These are phyloP conservation scores for Athripsodes cinereus DNA, from an alignment of 2,888 invertebrate genomes.

Conservation along the genomic window DNA sequence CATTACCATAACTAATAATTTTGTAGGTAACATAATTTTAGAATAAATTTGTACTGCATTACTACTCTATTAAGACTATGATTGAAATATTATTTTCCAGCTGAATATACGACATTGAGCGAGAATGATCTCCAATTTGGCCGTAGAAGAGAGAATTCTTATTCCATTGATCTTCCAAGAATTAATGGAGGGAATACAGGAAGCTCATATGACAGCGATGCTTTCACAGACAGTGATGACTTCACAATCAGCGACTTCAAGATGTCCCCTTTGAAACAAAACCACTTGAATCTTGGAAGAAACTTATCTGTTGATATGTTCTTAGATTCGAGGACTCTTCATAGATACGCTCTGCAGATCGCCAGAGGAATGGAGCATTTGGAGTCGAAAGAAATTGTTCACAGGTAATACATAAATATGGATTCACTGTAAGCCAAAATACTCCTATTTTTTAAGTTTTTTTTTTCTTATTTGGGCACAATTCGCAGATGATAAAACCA, in stretches of 20 bases:
- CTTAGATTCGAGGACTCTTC: conserved; percentile 50
- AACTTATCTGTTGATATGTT: conserved; percentile 33
- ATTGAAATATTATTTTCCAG: conserved; percentile 39
- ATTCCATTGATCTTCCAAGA: conserved; percentile 24
- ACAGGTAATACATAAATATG: too few species aligned
- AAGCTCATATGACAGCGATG: conserved; percentile 38
- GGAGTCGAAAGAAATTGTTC: conserved; percentile 63
- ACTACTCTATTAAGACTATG: too few species aligned
- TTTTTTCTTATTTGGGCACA: too few species aligned
- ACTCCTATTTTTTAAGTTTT: too few species aligned
- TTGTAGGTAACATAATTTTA: too few species aligned
- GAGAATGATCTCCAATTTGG: conserved; percentile 33
- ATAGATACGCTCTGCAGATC: conserved; percentile 72
- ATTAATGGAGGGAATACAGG: conserved; percentile 46
- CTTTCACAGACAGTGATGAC: conserved; percentile 28
- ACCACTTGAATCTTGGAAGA: background rate
- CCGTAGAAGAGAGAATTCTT: conserved; percentile 10
- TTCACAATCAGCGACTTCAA: conserved; percentile 19
- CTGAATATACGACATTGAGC: conserved; percentile 48
- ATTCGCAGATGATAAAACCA: too few species aligned
- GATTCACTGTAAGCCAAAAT: too few species aligned
- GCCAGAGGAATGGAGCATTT: conserved; percentile 75
- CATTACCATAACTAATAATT: too few species aligned
- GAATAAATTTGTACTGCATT: too few species aligned
- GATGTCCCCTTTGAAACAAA: background rate